Conservation (phyloP, 92 coral and sea anemone species). For the Bergia sp. region DNA sequence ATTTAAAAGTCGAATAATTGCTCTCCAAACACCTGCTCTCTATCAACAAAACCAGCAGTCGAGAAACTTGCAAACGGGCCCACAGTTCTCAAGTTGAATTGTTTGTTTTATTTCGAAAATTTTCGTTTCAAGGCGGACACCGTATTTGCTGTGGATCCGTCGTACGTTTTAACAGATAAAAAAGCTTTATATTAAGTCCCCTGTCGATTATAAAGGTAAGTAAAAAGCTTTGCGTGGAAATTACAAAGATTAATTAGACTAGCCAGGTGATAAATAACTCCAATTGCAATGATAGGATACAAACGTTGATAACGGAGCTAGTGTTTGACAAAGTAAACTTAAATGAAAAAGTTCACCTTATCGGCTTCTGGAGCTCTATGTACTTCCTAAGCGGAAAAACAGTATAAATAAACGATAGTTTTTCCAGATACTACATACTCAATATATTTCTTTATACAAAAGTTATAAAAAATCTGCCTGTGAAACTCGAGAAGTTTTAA, state of each 20-base stretch:
- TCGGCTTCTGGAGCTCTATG: background rate
- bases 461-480: background rate
- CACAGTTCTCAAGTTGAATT: background rate
- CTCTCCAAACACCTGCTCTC: background rate
- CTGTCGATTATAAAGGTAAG: background rate
- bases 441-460: too few relatives aligned
- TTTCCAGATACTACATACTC: too few relatives aligned
- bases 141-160: background rate
- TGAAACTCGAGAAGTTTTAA: background rate
- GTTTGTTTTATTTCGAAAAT: background rate
- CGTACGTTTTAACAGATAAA: background rate
- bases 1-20: background rate
- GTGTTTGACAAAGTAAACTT: background rate
- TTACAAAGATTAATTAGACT: background rate
- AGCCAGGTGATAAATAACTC: background rate
- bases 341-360: background rate
- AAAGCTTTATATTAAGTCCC: background rate
- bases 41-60: constrained; percentile 27
- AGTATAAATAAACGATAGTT: background rate
- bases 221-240: background rate
- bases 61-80: background rate
- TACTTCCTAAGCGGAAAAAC: background rate
- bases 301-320: background rate
- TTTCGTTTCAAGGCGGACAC: background rate
- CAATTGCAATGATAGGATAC: background rate